Evolutionary conservation across 2,888 invertebrate species (phyloP), one percentile per base, ranked within the genome.

Genomic region (Alitta virens): DNA sequence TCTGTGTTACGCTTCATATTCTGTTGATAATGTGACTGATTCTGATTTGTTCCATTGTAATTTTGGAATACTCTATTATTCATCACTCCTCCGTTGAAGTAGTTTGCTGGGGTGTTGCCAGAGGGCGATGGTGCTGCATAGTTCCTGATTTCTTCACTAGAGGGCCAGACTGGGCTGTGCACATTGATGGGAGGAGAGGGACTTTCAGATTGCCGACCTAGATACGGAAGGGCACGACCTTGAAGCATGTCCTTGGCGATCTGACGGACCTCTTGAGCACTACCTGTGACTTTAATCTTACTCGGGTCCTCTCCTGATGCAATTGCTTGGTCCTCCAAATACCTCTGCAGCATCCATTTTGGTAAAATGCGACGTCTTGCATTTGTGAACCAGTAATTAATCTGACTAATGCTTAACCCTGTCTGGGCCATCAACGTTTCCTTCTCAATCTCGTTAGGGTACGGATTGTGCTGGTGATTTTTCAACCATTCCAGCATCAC

Each of bases 381-480:
- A 63, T 81, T 81, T 25, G 81, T 81, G 67, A 81, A 81, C 81
- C 81, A 81, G 67, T 81, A 81, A 72, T 81, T 81, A 60, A 81
- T 80, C 67, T 81, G 81, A 65, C 78, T 80, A 57, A 81, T 81
- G 2, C 79, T 77, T 2, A 81, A 72, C 59, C 78, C 78, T 18
- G 81, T 81, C 67, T 79, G 76, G 68, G 76, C 75, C 53, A 81
- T 78, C 33, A 81, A 67, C 77, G 78, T 77, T 33, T 79, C 79
- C 64, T 81, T 81, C 72, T 81, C 81, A 54, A 80, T 80, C 60
- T 81, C 81, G 62, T 80, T 81, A 14, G 81, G 81, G 66, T 81
- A 81, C 0, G 81, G 81, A 64, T 81, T 81, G 70, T 80, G 79
- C 67, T 79, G 78, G 72, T 81, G 81, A 58, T 77, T 76, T 25